Base-by-base conservation (phyloP, 2,797 vertebrate species). In the Selene dorsalis region DNA sequence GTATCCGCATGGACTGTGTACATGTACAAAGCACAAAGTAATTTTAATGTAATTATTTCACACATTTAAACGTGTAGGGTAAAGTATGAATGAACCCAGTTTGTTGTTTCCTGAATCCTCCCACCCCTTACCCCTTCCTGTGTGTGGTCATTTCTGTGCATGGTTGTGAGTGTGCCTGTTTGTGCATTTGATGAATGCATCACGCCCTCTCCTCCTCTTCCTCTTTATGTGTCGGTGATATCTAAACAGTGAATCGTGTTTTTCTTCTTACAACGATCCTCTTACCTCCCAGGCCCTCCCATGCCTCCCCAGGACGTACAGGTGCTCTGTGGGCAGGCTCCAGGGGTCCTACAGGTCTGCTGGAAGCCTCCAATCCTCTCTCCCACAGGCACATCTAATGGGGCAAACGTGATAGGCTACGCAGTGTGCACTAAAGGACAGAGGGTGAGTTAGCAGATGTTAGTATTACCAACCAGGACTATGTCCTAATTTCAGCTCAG, bases 341-440 rank as follows among this genome's bases (percentile, higher is more conserved):
- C 96, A 9, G 95, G 96, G 35, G 95, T 95, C 0, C 14, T 98
- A 18, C 96, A 97, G 87, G 96, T 99, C 78, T 95, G 87, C 86
- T 99, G 97, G 97, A 98, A 95, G 85, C 96, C 96, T 3, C 98
- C 97, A 0, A 14, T 77, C 2, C 95, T 98, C 86, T 96, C 97
- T 0, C 91, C 95, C 4, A 89, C 95, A 0, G 97, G 98, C 67
- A 96, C 96, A 4, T 99, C 98, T 59, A 98, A 98, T 0, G 98
- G 97, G 11, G 98, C 97, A 77, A 96, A 81, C 0, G 97, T 99
- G 24, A 96, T 97, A 0, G 98, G 98, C 64, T 99, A 98, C 0
- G 96, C 95, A 32, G 97, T 99, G 61, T 99, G 97, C 59, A 97
- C 96, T 12, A 97, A 96, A 91, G 97, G 97, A 84, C 96, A 99